phyloP scores from a whole-genome alignment of 2,888 invertebrate species.

The Torymus auratus region DNA sequence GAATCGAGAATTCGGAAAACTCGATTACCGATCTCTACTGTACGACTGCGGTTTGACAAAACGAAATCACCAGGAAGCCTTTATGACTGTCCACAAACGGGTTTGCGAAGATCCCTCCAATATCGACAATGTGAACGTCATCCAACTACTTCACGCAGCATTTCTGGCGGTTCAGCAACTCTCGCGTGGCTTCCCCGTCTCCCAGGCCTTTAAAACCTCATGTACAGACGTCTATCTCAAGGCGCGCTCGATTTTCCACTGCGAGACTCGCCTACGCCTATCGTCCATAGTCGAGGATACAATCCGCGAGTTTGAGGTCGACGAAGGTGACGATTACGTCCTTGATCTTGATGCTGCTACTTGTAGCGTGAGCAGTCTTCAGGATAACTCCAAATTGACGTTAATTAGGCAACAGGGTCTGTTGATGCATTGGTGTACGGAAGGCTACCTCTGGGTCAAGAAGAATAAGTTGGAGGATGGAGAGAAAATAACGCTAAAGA shows the following conservation, averaged over 20 bases:
- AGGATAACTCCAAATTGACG: slow-evolving; percentile 78
- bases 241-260: slow-evolving; percentile 77
- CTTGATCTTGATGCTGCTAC: slow-evolving; percentile 72
- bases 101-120: slow-evolving; percentile 73
- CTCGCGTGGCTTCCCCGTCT: slow-evolving; percentile 79
- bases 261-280: slow-evolving; percentile 76
- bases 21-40: slow-evolving; percentile 79
- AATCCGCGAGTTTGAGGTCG: slow-evolving; percentile 75
- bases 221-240: slow-evolving; percentile 84
- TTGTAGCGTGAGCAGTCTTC: slow-evolving; percentile 76
- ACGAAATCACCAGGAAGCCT: slow-evolving; percentile 74
- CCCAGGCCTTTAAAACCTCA: slow-evolving; percentile 79
- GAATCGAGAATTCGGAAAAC: slow-evolving; percentile 61
- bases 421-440: slow-evolving; percentile 67
- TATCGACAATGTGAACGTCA: slow-evolving; percentile 79
- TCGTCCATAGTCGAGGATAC: slow-evolving; percentile 78
- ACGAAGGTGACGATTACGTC: slow-evolving; percentile 58
- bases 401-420: slow-evolving; percentile 80
- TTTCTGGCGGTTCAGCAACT: slow-evolving; percentile 83
- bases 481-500: slow-evolving; percentile 33
- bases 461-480: not conserved
- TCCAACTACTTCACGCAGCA: slow-evolving; percentile 82
- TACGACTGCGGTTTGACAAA: slow-evolving; percentile 77
- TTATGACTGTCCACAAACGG: slow-evolving; percentile 78
- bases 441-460: slow-evolving; percentile 16